These are phyloP conservation scores for Trissonchulus latispiculum DNA, from an alignment of 2,888 invertebrate genomes.

Conservation along the genomic window DNA sequence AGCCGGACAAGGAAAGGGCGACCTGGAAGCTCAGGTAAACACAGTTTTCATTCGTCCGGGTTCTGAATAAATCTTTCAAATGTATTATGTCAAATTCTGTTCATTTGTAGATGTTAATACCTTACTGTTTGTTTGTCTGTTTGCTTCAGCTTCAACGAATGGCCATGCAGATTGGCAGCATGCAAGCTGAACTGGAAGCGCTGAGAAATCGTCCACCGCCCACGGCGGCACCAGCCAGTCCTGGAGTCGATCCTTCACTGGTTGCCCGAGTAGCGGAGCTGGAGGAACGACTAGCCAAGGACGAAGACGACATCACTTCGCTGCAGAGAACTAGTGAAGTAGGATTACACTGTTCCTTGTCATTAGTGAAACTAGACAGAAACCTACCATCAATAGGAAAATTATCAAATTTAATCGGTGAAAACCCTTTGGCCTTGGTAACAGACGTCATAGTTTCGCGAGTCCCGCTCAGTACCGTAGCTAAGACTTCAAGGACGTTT, in stretches of 20 bases:
- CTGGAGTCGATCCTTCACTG: not conserved
- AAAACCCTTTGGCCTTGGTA: too few relatives aligned
- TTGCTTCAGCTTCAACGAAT: not conserved
- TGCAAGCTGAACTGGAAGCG: not conserved
- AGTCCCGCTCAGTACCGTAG: too few relatives aligned
- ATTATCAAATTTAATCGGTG: too few relatives aligned
- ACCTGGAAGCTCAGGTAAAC: not conserved
- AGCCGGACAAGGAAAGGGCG: not conserved
- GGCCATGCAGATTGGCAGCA: not conserved
- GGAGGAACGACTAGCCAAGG: not conserved
- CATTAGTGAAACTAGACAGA: too few relatives aligned
- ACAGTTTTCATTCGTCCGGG: too few relatives aligned
- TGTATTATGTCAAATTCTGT: too few relatives aligned
- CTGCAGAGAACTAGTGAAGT: not conserved
- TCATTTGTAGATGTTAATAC: too few relatives aligned
- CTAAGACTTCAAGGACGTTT: too few relatives aligned
- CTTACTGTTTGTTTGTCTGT: not conserved
- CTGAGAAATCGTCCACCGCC: not conserved
- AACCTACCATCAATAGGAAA: too few relatives aligned
- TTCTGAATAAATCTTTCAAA: too few relatives aligned
- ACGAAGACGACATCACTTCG: not conserved
- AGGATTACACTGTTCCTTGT: too few relatives aligned
- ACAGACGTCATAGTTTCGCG: too few relatives aligned
- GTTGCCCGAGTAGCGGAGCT: not conserved
- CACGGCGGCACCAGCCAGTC: not conserved